Evolutionary conservation across 2,113 vertebrate species (phyloP).

Genomic region (Cichladusa arquata): DNA sequence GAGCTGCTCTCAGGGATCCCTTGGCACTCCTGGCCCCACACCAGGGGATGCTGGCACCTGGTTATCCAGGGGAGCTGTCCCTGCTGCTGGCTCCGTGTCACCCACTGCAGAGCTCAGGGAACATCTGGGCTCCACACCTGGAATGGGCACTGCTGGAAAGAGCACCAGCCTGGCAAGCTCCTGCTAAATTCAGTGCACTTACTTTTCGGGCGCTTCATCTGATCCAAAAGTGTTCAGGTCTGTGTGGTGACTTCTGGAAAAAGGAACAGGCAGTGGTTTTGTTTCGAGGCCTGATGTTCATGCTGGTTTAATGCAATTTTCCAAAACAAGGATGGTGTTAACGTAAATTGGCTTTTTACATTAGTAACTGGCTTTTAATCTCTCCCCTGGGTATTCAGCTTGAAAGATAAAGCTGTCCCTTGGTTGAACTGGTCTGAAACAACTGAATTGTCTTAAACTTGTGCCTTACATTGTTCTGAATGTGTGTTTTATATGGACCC

Average conservation of each 20-base stretch:
- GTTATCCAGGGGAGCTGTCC: background rate
- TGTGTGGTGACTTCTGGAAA: background rate
- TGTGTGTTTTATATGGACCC: background rate
- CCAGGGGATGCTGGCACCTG: background rate
- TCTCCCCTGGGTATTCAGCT: background rate
- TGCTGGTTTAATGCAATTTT: background rate
- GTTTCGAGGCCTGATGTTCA: background rate
- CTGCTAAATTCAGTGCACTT: background rate
- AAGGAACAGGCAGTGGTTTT: background rate
- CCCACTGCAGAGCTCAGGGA: accelerated
- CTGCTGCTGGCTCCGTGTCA: background rate
- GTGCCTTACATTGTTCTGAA: background rate
- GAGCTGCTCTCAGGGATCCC: background rate
- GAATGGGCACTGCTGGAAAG: background rate
- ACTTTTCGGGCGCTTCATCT: background rate
- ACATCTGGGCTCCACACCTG: background rate
- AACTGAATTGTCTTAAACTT: background rate
- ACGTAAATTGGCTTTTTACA: constrained; percentile 16
- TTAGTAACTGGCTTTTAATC: background rate
- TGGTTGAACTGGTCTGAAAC: background rate
- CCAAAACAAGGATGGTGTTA: background rate
- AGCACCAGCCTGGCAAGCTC: background rate
- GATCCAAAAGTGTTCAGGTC: background rate
- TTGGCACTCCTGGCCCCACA: accelerated
- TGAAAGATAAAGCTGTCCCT: background rate